These are phyloP conservation scores for Ascaphus truei DNA, from an alignment of 2,113 vertebrate genomes.

Conservation along the genomic window DNA sequence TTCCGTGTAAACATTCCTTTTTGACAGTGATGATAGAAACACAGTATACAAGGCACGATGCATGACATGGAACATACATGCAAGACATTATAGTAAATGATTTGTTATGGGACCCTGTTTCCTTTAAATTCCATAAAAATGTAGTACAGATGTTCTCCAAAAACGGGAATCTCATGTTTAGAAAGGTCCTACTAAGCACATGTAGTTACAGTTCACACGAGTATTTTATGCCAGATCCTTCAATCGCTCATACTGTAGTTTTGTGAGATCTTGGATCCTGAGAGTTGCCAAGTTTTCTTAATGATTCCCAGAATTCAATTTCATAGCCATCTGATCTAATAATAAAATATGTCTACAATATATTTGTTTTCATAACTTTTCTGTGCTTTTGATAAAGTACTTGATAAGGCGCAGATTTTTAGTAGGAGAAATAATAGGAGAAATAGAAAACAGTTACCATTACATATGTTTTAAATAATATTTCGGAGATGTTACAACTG, in stretches of 20 bases:
- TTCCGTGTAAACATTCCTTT: too few species aligned
- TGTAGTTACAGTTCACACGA: not conserved
- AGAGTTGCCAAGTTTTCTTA: not conserved
- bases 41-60: too few species aligned
- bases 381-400: too few species aligned
- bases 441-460: too few species aligned
- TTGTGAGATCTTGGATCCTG: not conserved
- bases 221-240: not conserved
- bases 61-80: not conserved
- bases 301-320: not conserved
- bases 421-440: too few species aligned
- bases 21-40: too few species aligned
- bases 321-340: too few species aligned
- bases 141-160: constrained; percentile 21
- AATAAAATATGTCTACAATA: too few species aligned
- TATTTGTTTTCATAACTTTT: too few species aligned
- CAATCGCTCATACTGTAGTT: not conserved
- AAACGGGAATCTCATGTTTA: not conserved
- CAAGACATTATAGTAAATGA: not conserved
- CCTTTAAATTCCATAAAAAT: constrained; percentile 2
- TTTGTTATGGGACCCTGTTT: not conserved
- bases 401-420: too few species aligned
- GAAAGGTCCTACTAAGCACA: not conserved
- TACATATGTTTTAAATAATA: too few species aligned
- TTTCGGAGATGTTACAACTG: too few species aligned